Evolutionary conservation across 2,888 invertebrate species (phyloP).

Genomic region (Melinaea menophilus): DNA sequence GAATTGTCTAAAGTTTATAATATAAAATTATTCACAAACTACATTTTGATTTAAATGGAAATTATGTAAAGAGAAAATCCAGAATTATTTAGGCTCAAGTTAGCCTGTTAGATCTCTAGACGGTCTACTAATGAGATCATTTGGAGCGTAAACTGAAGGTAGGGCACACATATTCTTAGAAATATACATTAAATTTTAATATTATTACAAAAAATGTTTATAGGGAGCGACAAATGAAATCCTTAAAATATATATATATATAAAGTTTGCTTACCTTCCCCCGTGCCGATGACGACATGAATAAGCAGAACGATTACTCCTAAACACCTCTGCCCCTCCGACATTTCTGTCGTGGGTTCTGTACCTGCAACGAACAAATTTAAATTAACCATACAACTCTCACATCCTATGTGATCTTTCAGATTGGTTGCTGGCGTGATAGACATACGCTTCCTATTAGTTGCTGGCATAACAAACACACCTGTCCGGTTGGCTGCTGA

Average conservation of each 20-base stretch:
- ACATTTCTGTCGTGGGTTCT: constrained; percentile 54
- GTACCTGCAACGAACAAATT: constrained; percentile 42
- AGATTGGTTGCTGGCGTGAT: too few relatives aligned
- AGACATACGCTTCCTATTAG: too few relatives aligned
- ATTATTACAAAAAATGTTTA: too few relatives aligned
- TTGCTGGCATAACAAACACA: too few relatives aligned
- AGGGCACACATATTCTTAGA: constrained; percentile 16
- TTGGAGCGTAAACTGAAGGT: constrained; percentile 26
- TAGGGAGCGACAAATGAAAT: too few relatives aligned
- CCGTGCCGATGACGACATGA: constrained; percentile 66
- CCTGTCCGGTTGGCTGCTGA: too few relatives aligned
- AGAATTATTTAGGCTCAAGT: constrained; percentile 7
- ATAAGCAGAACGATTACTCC: constrained; percentile 66
- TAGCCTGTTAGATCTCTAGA: constrained; percentile 22
- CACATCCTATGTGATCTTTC: too few relatives aligned
- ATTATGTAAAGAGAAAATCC: not conserved
- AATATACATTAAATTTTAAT: not conserved
- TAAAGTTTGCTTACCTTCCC: constrained; percentile 52
- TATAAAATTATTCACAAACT: not conserved
- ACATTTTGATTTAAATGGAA: constrained; percentile 1
- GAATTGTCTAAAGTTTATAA: not conserved
- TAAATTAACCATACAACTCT: too few relatives aligned
- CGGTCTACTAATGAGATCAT: constrained; percentile 27
- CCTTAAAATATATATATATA: not conserved
- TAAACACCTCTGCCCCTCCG: constrained; percentile 65